Evolutionary conservation across 2,797 vertebrate species (phyloP), one percentile per base, ranked within the genome.

Genomic region (Urosaurus nigricauda): DNA sequence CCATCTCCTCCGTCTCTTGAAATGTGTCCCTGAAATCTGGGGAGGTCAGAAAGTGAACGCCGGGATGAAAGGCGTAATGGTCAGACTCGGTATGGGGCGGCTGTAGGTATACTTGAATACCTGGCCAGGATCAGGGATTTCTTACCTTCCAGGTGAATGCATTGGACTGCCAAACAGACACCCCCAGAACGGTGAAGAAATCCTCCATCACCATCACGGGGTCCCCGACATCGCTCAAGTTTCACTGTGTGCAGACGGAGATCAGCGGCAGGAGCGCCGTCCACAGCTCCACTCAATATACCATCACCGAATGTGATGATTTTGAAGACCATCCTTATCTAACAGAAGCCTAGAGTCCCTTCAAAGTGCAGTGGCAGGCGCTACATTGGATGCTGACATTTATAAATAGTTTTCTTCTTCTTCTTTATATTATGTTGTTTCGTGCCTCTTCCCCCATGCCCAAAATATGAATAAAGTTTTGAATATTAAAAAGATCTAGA

Each of bases 211-310:
- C 99, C 74, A 98, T 99, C 81, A 96, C 98, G 0, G 98, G 99
- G 94, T 98, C 98, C 12, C 98, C 99, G 0, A 98, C 98, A 0
- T 98, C 97, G 60, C 97, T 99, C 68, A 98, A 99, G 97, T 98
- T 99, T 58, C 98, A 98, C 26, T 99, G 99, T 93, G 96, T 99
- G 73, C 98, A 99, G 97, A 99, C 98, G 21, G 97, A 98, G 93
- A 98, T 97, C 96, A 3, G 19, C 6, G 98, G 99, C 94, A 98
- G 3, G 1, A 13, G 3, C 9, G 3, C 3, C 2, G 11, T 32
- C 11, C 26, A 68, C 13, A 68, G 11, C 65, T 32, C 29, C 65
- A 32, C 29, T 68, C 5, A 3, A 3, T 32, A 32, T 8, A 29
- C 65, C 21, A 0, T 95, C 93, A 93, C 82, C 65, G 0, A 26